A percentile compares a stretch with the other conserved stretches of the same genome.
Evolutionary conservation across 2,113 vertebrate species (phyloP).

Genomic region (Terrapene triunguis): DNA sequence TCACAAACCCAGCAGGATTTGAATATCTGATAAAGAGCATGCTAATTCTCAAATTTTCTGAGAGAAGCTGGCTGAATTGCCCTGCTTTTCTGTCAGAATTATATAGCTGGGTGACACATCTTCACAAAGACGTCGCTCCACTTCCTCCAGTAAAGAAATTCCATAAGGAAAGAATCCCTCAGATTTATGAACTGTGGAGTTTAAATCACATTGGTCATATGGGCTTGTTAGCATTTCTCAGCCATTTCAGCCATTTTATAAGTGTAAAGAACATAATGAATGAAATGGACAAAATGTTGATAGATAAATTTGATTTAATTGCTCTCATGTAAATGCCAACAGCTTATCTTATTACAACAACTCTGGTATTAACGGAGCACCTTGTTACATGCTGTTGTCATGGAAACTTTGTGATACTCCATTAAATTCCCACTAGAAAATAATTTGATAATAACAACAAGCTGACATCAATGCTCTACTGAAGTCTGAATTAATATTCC

Average conservation of each 20-base stretch:
- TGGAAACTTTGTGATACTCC: neutral
- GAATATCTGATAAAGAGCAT: constrained; percentile 3
- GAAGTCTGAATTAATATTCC: neutral
- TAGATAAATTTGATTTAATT: neutral
- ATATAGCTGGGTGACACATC: constrained; percentile 21
- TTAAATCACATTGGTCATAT: neutral
- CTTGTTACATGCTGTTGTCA: neutral
- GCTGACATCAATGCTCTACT: neutral
- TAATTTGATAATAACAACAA: neutral
- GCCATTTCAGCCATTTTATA: neutral
- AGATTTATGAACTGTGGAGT: constrained; percentile 7
- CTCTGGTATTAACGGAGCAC: neutral
- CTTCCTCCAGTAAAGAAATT: neutral
- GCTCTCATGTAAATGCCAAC: neutral
- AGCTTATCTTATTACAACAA: neutral
- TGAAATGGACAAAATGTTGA: neutral
- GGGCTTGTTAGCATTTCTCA: constrained; percentile 1
- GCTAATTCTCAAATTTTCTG: neutral
- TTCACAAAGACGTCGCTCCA: neutral
- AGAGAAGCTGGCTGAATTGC: neutral
- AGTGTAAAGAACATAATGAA: neutral
- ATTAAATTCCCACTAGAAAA: neutral
- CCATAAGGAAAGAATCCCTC: constrained; percentile 5
- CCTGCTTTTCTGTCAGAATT: neutral
- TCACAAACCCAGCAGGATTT: neutral